A percentile compares a stretch with the other conserved stretches of the same genome.
phyloP scores from a whole-genome alignment of 2,113 vertebrate genomes.

The Mystacornis crossleyi region DNA sequence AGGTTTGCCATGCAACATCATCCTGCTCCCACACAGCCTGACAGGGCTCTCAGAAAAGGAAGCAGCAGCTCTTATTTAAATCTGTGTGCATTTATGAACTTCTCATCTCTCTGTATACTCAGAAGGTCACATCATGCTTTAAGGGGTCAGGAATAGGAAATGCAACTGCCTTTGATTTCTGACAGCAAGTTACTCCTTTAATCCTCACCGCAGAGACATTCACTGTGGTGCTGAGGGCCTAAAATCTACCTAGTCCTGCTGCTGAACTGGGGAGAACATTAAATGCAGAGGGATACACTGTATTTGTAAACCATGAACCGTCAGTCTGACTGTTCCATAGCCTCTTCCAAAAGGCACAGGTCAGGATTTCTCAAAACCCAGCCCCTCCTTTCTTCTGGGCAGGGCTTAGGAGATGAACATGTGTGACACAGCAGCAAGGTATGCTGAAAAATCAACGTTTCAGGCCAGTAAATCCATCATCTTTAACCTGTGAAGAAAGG shows the following conservation, averaged over 20 bases:
- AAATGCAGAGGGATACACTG: neutral
- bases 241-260: neutral
- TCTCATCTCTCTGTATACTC: neutral
- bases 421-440: neutral
- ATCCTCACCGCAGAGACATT: neutral
- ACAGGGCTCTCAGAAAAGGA: neutral
- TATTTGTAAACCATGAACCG: neutral
- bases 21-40: neutral
- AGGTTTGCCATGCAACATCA: neutral
- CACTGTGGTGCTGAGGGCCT: neutral
- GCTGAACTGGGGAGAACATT: neutral
- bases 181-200: neutral
- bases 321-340: neutral
- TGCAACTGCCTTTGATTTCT: neutral
- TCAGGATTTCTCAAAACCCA: neutral
- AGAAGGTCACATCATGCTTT: neutral
- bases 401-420: neutral
- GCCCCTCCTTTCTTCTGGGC: neutral
- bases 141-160: neutral
- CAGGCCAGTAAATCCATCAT: neutral
- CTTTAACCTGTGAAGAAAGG: neutral
- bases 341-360: neutral
- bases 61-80: neutral
- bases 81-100: neutral
- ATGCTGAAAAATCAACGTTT: neutral